Conservation (phyloP, 2,888 invertebrate species). For the Gryllus longicercus region DNA sequence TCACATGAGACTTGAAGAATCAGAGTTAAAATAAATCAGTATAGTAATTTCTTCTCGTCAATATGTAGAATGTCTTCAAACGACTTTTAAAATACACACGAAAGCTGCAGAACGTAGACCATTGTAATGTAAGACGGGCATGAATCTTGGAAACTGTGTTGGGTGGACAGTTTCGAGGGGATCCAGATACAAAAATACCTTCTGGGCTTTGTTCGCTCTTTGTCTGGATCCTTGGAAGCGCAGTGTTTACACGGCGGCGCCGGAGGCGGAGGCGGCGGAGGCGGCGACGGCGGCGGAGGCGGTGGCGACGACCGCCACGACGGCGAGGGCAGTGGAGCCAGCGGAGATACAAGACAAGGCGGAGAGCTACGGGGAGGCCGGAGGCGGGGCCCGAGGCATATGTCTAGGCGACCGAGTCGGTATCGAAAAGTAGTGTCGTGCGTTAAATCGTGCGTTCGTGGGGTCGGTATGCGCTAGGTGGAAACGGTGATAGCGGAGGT, state of each 20-base stretch:
- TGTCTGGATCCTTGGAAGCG: background rate
- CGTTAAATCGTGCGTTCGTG: too few species aligned
- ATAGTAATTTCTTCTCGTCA: too few species aligned
- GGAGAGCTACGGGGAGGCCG: background rate
- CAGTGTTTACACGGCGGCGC: background rate
- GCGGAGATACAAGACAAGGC: background rate
- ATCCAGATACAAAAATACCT: constrained; percentile 6
- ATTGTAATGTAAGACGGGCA: background rate
- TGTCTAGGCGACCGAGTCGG: too few species aligned
- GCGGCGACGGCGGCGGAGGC: background rate
- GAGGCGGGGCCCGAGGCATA: too few species aligned
- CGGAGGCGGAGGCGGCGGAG: background rate
- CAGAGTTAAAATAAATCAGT: too few species aligned
- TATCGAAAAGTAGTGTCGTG: too few species aligned
- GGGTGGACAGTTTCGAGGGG: background rate
- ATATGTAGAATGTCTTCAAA: too few species aligned
- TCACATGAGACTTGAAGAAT: too few species aligned
- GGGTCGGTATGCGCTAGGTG: too few species aligned
- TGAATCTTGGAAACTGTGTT: background rate
- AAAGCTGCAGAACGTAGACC: background rate
- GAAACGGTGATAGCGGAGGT: too few species aligned
- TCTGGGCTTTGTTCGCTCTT: constrained; percentile 1
- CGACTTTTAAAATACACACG: background rate
- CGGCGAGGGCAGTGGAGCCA: too few species aligned
- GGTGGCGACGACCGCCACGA: background rate